Evolutionary conservation across 2,888 invertebrate genomes (phyloP).

Genomic region (Pyrocoelia pectoralis): DNA sequence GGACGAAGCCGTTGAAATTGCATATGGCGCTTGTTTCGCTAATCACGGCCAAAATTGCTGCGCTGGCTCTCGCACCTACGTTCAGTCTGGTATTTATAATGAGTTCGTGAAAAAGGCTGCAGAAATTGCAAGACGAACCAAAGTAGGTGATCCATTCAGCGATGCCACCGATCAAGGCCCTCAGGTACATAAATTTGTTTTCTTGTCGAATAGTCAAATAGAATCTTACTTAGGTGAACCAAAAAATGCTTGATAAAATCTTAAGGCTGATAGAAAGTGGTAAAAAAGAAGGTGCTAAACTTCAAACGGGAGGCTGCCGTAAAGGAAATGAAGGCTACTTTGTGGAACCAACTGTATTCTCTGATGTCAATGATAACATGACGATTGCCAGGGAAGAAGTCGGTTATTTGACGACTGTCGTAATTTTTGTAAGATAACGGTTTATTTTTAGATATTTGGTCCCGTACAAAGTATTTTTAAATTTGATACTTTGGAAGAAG

Average conservation of each 20-base stretch:
- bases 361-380: slow-evolving; percentile 81
- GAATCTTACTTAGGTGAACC: slow-evolving; percentile 66
- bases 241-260: slow-evolving; percentile 79
- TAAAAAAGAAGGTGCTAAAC: slow-evolving; percentile 79
- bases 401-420: not conserved
- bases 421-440: too few species aligned
- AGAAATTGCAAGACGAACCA: slow-evolving; percentile 72
- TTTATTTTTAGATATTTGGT: slow-evolving; percentile 85
- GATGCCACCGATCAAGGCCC: slow-evolving; percentile 78
- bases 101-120: slow-evolving; percentile 80
- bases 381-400: slow-evolving; percentile 80
- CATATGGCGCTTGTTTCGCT: slow-evolving; percentile 72
- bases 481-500: slow-evolving; percentile 81
- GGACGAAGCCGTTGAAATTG: slow-evolving; percentile 68
- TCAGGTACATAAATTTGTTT: slow-evolving; percentile 64
- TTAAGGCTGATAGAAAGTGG: slow-evolving; percentile 78
- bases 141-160: slow-evolving; percentile 84
- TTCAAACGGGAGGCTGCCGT: slow-evolving; percentile 78
- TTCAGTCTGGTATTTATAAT: slow-evolving; percentile 87
- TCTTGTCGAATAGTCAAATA: not conserved
- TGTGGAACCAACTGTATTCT: slow-evolving; percentile 80
- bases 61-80: slow-evolving; percentile 89
- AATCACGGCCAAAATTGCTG: slow-evolving; percentile 85
- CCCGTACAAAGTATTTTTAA: slow-evolving; percentile 88
- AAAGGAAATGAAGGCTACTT: slow-evolving; percentile 77